Base-by-base conservation (phyloP, 2,113 vertebrate genomes). In the Pipra filicauda region DNA sequence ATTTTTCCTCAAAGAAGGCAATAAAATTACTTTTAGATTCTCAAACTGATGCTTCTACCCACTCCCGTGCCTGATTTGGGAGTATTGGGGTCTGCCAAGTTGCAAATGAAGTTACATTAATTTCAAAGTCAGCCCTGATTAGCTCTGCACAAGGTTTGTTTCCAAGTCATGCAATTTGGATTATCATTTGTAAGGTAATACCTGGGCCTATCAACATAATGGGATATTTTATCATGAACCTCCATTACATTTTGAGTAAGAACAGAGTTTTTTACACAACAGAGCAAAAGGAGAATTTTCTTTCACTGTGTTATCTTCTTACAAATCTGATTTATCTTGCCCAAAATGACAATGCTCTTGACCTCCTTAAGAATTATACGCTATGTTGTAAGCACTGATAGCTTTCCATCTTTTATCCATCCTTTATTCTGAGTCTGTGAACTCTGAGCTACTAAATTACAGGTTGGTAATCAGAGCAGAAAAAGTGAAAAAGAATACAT, bases 171-270 rank as follows among this genome's bases (percentile, higher is more conserved):
- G 17, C n/a, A 23, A 1, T 81, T 51, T 64, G 44, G 22, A 31
- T 65, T 79, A 43, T 30, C 33, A 28, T 55, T 10, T 3, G 2
- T 26, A 26, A 19, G 9, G 37, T 79, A 79, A 76, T 51, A 43
- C 12, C 20, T 44, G 55, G 11, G 20, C 26, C n/a, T 76, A 0
- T 83, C 28, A 66, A 31, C 0, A 0, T 58, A 73, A 37, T 0
- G 2, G 43, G 8, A 5, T 91, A 37, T 84, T 88, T 93, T 80
- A 21, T n/a, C 22, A 15, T 28, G 9, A 72, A 21, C 51, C 15
- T 93, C 0, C 0, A 49, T 10, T 85, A 43, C 4, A 7, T 21
- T 83, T 82, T 67, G 44, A 89, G n/a, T 48, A 19, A 52, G 15
- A 85, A 19, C 28, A 24, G n/a, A 49, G 24, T 69, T 27, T 65